Evolutionary conservation across 1,140 invertebrate species (phyloP).

Genomic region (Drosophila lowei): DNA sequence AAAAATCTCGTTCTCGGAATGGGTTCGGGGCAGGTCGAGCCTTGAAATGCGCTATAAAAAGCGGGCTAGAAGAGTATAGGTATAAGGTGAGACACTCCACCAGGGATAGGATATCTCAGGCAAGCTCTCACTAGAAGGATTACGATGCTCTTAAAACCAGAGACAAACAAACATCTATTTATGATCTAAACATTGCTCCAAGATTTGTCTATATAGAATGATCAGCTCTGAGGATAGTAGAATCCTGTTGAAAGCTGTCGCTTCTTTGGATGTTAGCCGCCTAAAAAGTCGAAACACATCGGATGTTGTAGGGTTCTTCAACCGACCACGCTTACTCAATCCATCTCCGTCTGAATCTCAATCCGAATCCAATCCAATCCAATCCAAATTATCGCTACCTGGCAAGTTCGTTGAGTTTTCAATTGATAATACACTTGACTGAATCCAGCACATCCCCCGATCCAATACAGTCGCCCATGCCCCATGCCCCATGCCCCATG

Average conservation of each 20-base stretch:
- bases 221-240: neutral
- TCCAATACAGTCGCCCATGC: neutral
- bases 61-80: too few relatives aligned
- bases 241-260: neutral
- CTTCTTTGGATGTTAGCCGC: too few relatives aligned
- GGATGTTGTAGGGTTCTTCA: neutral
- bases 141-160: too few relatives aligned
- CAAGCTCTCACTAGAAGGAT: too few relatives aligned
- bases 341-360: slow-evolving; percentile 29
- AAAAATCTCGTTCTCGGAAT: slow-evolving; percentile 9
- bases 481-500: neutral
- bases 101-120: too few relatives aligned
- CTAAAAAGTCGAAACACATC: neutral
- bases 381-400: slow-evolving; percentile 50
- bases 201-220: too few relatives aligned
- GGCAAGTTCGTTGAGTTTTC: slow-evolving; percentile 71
- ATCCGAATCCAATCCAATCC: slow-evolving; percentile 36
- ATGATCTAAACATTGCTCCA: too few relatives aligned
- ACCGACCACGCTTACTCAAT: slow-evolving; percentile 47
- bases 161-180: too few relatives aligned
- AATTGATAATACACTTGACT: slow-evolving; percentile 79
- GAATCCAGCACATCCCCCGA: slow-evolving; percentile 20
- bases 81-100: too few relatives aligned
- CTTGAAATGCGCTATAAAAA: slow-evolving; percentile 16
- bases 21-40: slow-evolving; percentile 3